Evolutionary conservation across 2,888 invertebrate genomes (phyloP), one percentile per base, ranked within the genome.

Genomic region (Cancer borealis): DNA sequence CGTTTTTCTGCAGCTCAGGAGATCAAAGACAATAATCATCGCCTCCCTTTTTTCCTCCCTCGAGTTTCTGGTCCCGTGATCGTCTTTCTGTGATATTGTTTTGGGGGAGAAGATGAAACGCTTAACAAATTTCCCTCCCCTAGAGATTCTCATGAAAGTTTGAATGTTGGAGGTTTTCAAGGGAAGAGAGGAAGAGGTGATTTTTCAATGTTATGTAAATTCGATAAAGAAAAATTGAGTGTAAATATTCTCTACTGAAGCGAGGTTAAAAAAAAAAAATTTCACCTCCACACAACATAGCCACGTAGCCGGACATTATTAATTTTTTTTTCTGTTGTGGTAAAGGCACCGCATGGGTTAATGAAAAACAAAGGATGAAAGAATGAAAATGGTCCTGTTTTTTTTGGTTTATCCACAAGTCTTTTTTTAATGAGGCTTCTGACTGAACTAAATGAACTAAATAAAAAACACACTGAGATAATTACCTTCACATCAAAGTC

Each of bases 11-110:
- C 89, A 90, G 30, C 47, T 54, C 47, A 49, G 54, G n/a, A 90
- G 89, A 90, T 90, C 89, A 90, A 90, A 90, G 89, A 54, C 89
- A 49, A 47, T 90, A 90, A 90, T 90, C 49, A 90, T n/a, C 89
- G 54, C 89, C 47, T 47, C n/a, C 30, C 14, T 47, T 90, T 47
- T 90, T 90, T 88, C 49, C 26, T 54, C 54, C 30, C 54, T 26
- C 14, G 89, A 17, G 54, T 90, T 90, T 90, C 49, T 90, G 47
- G 30, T 30, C 30, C 54, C 49, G 89, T 49, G 49, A 49, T 47
- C 30, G 47, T n/a, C 26, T 49, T 90, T 90, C 30, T 4, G 17
- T 14, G 47, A 30, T 90, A 30, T 49, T 90, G 49, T 90, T 30
- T 49, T 90, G 89, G 54, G 54, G 89, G 49, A 47, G 26, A 47